Evolutionary conservation across 1,140 invertebrate genomes (phyloP), one percentile per base, ranked within the genome.

Genomic region (Papilio aristodemus): DNA sequence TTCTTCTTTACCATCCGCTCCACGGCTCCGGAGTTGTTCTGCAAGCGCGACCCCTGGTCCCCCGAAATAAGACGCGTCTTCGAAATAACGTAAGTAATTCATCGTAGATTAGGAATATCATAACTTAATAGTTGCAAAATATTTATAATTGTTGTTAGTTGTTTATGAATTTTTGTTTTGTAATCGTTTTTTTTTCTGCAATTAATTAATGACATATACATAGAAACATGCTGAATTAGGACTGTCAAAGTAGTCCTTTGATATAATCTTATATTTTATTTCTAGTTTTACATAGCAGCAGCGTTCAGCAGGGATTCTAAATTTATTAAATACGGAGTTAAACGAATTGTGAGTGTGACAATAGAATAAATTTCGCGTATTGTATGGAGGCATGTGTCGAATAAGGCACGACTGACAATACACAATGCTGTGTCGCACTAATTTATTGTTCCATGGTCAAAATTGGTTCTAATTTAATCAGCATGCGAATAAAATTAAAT

Each of bases 11-110:
- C 91, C 11, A 84, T 95, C 64, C 91, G 94, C 4, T 92, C 92
- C 8, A 93, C 92, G 69, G 91, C 93, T 17, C 93, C 94, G 0
- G 94, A 95, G 78, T 90, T 95, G 62, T 95, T 95, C 74, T 85
- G 85, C 57, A 92, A 94, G 36, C 87, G 94, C 46, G 94, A 95
- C 85, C 93, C 94, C 5, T 82, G 90, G 60, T 85, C 92, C 1
- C 85, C 91, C 27, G 91, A 90, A 75, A 93, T 94, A n/a, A 85
- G 91, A 78, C 86, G 93, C 25, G 88, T 92, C 1, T 91, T 94
- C 54, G 82, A 92, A 68, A 85, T 92, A 37, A 91, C 93, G 94
- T 94, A 87, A 87, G 90, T 87, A 69, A 57, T 32, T 32, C 6
- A 32, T 32, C 27, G 6, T 1, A 19, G n/a, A 3, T 39, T 39